Evolutionary conservation across 2,797 vertebrate species (phyloP).

Genomic region (Oceanodroma leucorhoa): DNA sequence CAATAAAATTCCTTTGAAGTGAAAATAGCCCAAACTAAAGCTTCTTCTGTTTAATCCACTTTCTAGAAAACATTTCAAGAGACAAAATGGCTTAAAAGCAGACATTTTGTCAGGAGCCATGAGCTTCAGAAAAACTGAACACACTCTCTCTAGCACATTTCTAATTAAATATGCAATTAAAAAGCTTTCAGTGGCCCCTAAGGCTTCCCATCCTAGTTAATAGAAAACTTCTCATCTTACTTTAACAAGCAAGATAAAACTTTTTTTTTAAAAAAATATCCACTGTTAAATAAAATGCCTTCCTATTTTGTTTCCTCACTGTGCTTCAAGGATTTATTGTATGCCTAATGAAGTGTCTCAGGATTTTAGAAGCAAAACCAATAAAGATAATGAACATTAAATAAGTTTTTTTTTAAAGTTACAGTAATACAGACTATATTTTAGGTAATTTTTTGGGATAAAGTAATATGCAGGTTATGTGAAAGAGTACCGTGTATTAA

Average conservation of each 20-base stretch:
- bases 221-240: slow-evolving; percentile 58
- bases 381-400: background rate
- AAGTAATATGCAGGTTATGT: background rate
- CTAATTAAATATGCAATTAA: slow-evolving; percentile 80
- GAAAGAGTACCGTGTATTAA: background rate
- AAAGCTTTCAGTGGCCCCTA: slow-evolving; percentile 63
- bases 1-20: slow-evolving; percentile 62
- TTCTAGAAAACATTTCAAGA: slow-evolving; percentile 57
- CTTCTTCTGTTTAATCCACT: slow-evolving; percentile 47
- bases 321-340: background rate
- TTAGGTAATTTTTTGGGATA: background rate
- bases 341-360: background rate
- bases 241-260: slow-evolving; percentile 66
- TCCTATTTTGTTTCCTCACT: background rate
- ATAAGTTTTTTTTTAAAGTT: background rate
- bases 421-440: background rate
- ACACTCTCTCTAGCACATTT: slow-evolving; percentile 53
- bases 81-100: slow-evolving; percentile 56
- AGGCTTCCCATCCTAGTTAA: slow-evolving; percentile 64
- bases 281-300: slow-evolving; percentile 21
- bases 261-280: background rate
- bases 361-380: background rate
- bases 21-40: slow-evolving; percentile 62
- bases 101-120: slow-evolving; percentile 60
- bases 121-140: slow-evolving; percentile 64